Evolutionary conservation across 2,888 invertebrate species (phyloP), one percentile per base, ranked within the genome.

Genomic region (Drosophila barbarae): DNA sequence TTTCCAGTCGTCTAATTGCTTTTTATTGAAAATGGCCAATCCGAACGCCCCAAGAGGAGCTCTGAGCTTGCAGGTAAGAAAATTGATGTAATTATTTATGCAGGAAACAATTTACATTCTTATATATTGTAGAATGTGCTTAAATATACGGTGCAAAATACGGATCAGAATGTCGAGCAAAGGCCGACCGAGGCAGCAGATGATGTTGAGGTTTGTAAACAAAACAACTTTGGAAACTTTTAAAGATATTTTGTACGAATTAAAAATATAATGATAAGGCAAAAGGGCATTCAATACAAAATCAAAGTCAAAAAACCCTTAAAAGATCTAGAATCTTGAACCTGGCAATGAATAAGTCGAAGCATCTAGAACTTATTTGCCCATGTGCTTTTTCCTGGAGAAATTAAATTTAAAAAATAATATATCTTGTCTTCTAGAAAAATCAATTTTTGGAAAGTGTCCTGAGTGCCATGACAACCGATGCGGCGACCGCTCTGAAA

Each of bases 401-500:
- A 4, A 18, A 18, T 54, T 56, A 2, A 12, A 7, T 8, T 4
- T 15, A 15, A 38, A 1, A 32, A 32, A 5, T 32, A 3, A 30
- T 3, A 30, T 30, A 3, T 30, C 9, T 53, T 15, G 1, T 12
- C 8, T 55, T 66, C 8, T 32, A 77, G 77, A 61, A 38, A 52
- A 39, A 2, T 15, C 28, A 58, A 12, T 77, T 77, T 15, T 41
- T 77, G 0, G 72, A 85, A 44, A 42, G 35, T 28, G 77, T 74
- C 5, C 38, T 77, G 0, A 66, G 56, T 41, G 59, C 85, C 18
- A 74, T 77, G 64, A 71, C 60, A 12, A 54, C 44, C 15, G 81
- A 83, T 50, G 58, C 56, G 5, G 26, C 51, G 5, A 61, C 68
- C 18, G 74, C 68, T 2, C 60, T 85, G 6, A 71, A 74, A 12